These are phyloP conservation scores for Apamea anceps DNA, from an alignment of 2,888 invertebrate species.

Conservation along the genomic window DNA sequence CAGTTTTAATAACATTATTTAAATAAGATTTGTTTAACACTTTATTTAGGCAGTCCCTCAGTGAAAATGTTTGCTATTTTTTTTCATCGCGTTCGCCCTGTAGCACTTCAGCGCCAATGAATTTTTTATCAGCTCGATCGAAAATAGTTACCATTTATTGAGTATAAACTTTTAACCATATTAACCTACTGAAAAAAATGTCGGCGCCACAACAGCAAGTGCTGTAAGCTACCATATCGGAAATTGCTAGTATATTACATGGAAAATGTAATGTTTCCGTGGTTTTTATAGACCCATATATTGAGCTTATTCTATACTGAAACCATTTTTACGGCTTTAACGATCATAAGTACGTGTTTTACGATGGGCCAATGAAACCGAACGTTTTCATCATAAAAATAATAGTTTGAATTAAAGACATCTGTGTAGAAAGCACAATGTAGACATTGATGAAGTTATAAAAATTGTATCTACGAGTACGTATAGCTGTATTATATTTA, in stretches of 20 bases:
- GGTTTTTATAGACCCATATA: constrained; percentile 86
- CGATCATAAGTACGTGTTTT: constrained; percentile 86
- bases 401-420: constrained; percentile 55
- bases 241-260: constrained; percentile 84
- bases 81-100: constrained; percentile 10
- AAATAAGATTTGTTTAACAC: constrained; percentile 36
- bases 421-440: constrained; percentile 35
- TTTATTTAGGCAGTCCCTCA: constrained; percentile 6
- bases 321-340: constrained; percentile 84
- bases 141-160: constrained; percentile 50
- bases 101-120: constrained; percentile 28
- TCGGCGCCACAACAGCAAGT: constrained; percentile 45
- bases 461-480: constrained; percentile 20
- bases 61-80: constrained; percentile 18
- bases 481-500: constrained; percentile 31
- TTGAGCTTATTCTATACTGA: constrained; percentile 82
- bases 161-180: constrained; percentile 51
- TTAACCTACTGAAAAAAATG: constrained; percentile 52
- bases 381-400: constrained; percentile 63
- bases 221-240: constrained; percentile 75
- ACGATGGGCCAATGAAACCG: constrained; percentile 69
- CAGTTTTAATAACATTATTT: constrained; percentile 34
- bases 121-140: constrained; percentile 42
- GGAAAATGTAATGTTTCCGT: constrained; percentile 83
- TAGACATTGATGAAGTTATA: constrained; percentile 39